Evolutionary conservation across 1,140 invertebrate species (phyloP), one percentile per base, ranked within the genome.

Genomic region (Lucilia sericata): DNA sequence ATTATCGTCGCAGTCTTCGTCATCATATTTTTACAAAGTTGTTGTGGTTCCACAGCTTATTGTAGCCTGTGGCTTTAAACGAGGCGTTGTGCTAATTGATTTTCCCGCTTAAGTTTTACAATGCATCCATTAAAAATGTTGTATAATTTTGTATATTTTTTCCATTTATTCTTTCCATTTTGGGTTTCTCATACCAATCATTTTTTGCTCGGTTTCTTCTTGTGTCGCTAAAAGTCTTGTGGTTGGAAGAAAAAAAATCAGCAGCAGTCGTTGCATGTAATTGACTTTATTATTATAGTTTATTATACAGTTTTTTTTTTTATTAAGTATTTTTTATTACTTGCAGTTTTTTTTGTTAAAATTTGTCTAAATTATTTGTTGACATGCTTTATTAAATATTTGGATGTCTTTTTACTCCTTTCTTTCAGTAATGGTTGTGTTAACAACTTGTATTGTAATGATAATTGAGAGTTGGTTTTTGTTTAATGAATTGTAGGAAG

Each of bases 41-140:
- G 30, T 42, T 36, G 30, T 76, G 74, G 74, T 76, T 76, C 5
- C 1, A 36, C 74, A 17, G 30, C 34, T 76, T 76, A 42, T 76
- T 25, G 14, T 80, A 12, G 65, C 80, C 76, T 80, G 42, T 49
- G 76, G 76, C 76, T 25, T 81, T 14, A 83, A 78, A 84, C 55
- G 25, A 78, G 84, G 84, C 84, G 84, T 86, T 87, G 84, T 80
- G 84, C 86, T 87, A 87, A 87, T 87, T 87, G 87, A 87, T 87
- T 87, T 86, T 86, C 86, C 85, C 85, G 86, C 86, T 87, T 87
- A 85, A 86, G 84, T 86, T 87, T 21, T 84, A 36, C 86, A 87
- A 85, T 82, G 86, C 78, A 85, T 86, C 76, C 76, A 80, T 80
- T 80, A 51, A 80, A n/a, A 4, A 30, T 30, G 75, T 78, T 78